Evolutionary conservation across 2,797 vertebrate genomes (phyloP).

Genomic region (Sylvia borin): DNA sequence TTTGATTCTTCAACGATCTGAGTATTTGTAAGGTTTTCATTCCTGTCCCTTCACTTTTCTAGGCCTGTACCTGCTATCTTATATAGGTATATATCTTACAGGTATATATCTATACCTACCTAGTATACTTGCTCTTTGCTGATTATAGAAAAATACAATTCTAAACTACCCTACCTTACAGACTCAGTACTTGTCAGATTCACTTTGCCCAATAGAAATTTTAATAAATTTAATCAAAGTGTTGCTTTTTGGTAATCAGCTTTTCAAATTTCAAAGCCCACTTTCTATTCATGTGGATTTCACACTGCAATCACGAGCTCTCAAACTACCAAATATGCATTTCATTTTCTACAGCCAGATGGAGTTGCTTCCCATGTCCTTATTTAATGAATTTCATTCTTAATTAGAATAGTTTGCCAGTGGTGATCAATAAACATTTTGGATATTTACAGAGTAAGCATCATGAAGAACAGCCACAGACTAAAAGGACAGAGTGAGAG

Average conservation of each 20-base stretch:
- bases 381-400: background rate
- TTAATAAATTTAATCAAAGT: background rate
- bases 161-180: background rate
- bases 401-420: background rate
- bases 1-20: background rate
- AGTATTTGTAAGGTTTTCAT: background rate
- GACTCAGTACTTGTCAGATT: background rate
- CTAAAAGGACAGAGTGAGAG: background rate
- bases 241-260: background rate
- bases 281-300: background rate
- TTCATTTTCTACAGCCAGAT: conserved; percentile 8
- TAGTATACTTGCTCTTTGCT: background rate
- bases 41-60: background rate
- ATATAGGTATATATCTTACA: too few relatives aligned
- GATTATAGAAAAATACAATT: background rate
- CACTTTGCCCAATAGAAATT: background rate
- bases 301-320: background rate
- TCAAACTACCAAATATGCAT: background rate
- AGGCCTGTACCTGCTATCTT: background rate
- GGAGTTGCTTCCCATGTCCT: background rate
- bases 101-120: too few relatives aligned
- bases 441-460: background rate
- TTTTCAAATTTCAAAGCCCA: background rate
- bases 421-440: conserved; percentile 7
- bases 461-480: background rate